Evolutionary conservation across 2,797 vertebrate genomes (phyloP), one percentile per base, ranked within the genome.

Genomic region (Tiaroga cobitis): DNA sequence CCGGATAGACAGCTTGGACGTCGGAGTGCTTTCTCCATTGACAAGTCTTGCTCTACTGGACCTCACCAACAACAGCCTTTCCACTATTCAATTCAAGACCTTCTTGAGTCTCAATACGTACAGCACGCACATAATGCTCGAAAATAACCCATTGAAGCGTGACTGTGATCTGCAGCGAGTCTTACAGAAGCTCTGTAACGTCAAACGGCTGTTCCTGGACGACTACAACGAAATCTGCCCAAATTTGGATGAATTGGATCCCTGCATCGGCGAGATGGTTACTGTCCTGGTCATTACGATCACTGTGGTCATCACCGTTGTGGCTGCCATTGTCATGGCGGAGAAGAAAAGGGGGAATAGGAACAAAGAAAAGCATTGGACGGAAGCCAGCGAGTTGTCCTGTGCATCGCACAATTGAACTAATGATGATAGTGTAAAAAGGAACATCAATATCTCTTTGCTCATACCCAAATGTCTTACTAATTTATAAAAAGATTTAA

Each of bases 101-200:
- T 95, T 97, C 89, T 90, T 95, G 75, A 93, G 89, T 90, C 92
- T 97, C 77, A 94, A 95, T 84, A 93, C 94, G 5, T 93, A 94
- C 88, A 95, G 95, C 91, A 96, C 95, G 1, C 95, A 96, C 81
- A 93, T 97, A 69, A 92, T 95, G 87, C 92, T 97, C 81, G 90
- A 90, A 54, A 89, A 91, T 3, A 97, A 97, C 88, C 94, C 94
- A 0, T 97, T 96, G 96, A 90, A 91, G 80, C 97, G 96, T 15
- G 94, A 96, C 86, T 97, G 96, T 15, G 96, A 96, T 88, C 93
- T 96, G 79, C 96, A 97, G 88, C 92, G 96, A 43, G 95, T 95
- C 3, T 96, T 97, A 90, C 83, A 90, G 78, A 97, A 97, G 89
- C 90, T 96, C 79, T 92, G 86, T 0, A 94, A 91, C 77, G 92